Evolutionary conservation across 2,888 invertebrate species (phyloP).

Genomic region (Drosophila macrospina): DNA sequence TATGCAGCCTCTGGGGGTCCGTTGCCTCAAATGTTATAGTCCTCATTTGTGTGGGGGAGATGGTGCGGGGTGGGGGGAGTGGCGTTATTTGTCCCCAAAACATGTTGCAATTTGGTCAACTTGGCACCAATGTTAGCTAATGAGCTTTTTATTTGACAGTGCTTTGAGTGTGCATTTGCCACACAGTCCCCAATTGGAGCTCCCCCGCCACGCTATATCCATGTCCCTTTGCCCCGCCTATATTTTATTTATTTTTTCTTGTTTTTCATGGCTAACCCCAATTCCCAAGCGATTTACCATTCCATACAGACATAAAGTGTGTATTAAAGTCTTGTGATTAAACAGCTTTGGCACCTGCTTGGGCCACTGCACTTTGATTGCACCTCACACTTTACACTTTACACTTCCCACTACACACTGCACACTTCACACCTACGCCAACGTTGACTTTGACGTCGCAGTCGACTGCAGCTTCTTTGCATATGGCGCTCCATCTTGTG

Average conservation of each 20-base stretch:
- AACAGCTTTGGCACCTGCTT: conserved; percentile 78
- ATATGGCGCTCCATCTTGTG: conserved; percentile 54
- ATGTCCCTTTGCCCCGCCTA: conserved; percentile 16
- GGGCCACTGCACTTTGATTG: conserved; percentile 75
- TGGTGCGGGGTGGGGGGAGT: conserved; percentile 16
- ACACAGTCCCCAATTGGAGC: neutral
- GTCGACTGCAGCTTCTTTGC: conserved; percentile 23
- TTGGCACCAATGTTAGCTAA: conserved; percentile 60
- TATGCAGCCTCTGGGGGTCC: conserved; percentile 16
- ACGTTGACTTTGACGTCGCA: conserved; percentile 8
- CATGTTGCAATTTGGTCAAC: conserved; percentile 75
- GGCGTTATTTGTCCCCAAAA: conserved; percentile 8
- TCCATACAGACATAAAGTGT: conserved; percentile 58
- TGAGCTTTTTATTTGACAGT: conserved; percentile 78
- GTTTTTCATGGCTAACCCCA: conserved; percentile 25
- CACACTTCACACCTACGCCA: conserved; percentile 66
- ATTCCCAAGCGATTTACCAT: conserved; percentile 41
- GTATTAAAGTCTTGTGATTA: conserved; percentile 76
- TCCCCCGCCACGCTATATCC: too few species aligned
- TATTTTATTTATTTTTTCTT: too few species aligned
- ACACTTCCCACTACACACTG: conserved; percentile 49
- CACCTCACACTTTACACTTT: conserved; percentile 61
- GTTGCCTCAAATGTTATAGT: conserved; percentile 15
- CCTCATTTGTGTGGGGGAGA: conserved; percentile 29
- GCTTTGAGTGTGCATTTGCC: neutral